These are phyloP conservation scores for Lampropteryx suffumata DNA, from an alignment of 2,888 invertebrate genomes.

Conservation along the genomic window DNA sequence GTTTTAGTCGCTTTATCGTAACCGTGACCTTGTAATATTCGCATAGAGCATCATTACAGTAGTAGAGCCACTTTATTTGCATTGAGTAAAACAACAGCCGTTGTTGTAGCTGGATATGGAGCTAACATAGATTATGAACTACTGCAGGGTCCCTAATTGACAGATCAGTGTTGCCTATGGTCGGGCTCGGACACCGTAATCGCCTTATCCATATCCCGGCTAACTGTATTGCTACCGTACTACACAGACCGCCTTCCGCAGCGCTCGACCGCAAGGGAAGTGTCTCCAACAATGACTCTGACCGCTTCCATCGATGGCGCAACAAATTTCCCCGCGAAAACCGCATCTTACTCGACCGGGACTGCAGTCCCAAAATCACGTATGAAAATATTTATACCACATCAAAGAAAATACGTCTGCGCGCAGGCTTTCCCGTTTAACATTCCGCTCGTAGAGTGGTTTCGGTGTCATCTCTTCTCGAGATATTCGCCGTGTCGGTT, in stretches of 20 bases:
- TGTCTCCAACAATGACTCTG: slow-evolving; percentile 43
- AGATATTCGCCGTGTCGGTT: slow-evolving; percentile 70
- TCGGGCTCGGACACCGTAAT: slow-evolving; percentile 60
- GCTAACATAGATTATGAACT: slow-evolving; percentile 59
- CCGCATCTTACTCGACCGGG: slow-evolving; percentile 54
- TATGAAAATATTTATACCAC: background rate
- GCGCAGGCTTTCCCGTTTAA: slow-evolving; percentile 48
- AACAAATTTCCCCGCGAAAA: slow-evolving; percentile 61
- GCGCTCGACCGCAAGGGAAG: slow-evolving; percentile 66
- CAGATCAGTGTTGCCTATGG: slow-evolving; percentile 55
- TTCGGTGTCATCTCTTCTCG: slow-evolving; percentile 67
- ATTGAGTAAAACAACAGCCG: slow-evolving; percentile 32
- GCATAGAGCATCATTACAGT: slow-evolving; percentile 6
- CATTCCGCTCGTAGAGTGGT: slow-evolving; percentile 54
- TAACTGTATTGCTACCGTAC: slow-evolving; percentile 75
- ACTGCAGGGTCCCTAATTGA: slow-evolving; percentile 71
- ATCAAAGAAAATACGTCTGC: slow-evolving; percentile 33
- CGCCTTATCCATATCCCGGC: slow-evolving; percentile 60
- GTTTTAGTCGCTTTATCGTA: slow-evolving; percentile 16
- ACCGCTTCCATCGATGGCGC: slow-evolving; percentile 45
- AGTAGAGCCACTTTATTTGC: slow-evolving; percentile 10
- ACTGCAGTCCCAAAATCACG: slow-evolving; percentile 45
- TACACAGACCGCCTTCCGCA: slow-evolving; percentile 55
- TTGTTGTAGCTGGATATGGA: slow-evolving; percentile 49
- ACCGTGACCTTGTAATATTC: slow-evolving; percentile 16